Evolutionary conservation across 1,140 invertebrate genomes (phyloP), one percentile per base, ranked within the genome.

Genomic region (Agrilus planipennis): DNA sequence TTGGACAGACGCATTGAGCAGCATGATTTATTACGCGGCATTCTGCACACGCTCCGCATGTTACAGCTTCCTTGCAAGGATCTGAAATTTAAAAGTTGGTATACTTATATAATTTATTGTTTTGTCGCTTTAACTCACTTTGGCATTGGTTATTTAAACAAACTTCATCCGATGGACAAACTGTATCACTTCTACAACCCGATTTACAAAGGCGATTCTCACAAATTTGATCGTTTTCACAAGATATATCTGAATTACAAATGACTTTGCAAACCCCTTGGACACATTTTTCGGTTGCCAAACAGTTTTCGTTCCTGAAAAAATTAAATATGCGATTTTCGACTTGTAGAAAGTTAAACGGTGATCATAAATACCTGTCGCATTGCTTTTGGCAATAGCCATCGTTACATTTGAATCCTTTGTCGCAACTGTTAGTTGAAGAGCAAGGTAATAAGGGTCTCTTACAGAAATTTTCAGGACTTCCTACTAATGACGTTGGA

Each of bases 261-360:
- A 90, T 77, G 3, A 77, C 69, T 59, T 83, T 79, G 52, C 88
- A 91, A 14, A 82, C 70, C 22, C 83, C 84, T 23, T 72, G 70
- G 32, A 88, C 74, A 61, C 88, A 91, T 44, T 82, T 73, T 64
- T 90, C 86, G 57, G 89, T 83, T 14, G 78, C 76, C 39, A 90
- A 61, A 55, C 89, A 92, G 51, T 83, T 77, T 16, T 38, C 65
- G 69, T 90, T 84, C 48, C 84, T 87, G 46, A 41, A 71, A 72
- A 55, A 45, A 55, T 47, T 49, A 41, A 37, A 39, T 4, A 4
- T n/a, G n/a, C 29, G 22, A 12, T n/a, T 12, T 31, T 31, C n/a
- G n/a, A 25, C 22, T 22, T 18, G 22, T 12, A 30, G 21, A 19
- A 35, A 21, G 19, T 29, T 31, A 12, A 31, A 35, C 10, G 15